These are phyloP conservation scores for Lota lota DNA, from an alignment of 2,113 vertebrate genomes.

Conservation along the genomic window DNA sequence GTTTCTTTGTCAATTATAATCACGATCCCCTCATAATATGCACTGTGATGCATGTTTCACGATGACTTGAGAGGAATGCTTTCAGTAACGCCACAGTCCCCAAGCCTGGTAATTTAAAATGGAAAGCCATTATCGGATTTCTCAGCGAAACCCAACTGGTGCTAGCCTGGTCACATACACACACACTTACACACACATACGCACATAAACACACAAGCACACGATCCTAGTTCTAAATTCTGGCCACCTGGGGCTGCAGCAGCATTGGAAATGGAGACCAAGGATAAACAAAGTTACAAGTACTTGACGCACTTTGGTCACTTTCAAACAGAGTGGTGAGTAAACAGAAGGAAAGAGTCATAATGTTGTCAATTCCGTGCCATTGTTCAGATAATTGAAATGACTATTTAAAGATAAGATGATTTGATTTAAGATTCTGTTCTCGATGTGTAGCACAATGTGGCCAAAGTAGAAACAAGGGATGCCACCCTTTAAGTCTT, in stretches of 20 bases:
- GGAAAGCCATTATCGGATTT: background rate
- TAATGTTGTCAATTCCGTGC: no score
- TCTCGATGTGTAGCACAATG: no score
- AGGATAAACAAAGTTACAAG: conserved; percentile 71
- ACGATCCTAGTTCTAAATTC: background rate
- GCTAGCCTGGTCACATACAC: background rate
- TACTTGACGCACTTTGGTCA: conserved; percentile 47
- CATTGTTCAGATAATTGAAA: no score
- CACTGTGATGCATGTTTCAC: no score
- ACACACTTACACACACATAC: background rate
- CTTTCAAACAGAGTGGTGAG: no score
- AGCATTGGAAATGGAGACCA: conserved; percentile 39
- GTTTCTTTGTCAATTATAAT: no score
- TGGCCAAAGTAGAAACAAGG: no score
- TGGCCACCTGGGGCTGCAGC: conserved; percentile 4
- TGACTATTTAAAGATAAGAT: no score
- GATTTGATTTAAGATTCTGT: no score
- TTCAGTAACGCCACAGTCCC: background rate
- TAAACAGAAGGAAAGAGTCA: no score
- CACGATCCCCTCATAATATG: no score
- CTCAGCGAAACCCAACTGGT: background rate
- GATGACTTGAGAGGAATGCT: background rate
- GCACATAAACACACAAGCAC: background rate
- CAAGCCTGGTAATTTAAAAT: background rate
- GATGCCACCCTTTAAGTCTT: no score